phyloP scores from a whole-genome alignment of 2,113 vertebrate genomes.

The Malurus cyaneus region DNA sequence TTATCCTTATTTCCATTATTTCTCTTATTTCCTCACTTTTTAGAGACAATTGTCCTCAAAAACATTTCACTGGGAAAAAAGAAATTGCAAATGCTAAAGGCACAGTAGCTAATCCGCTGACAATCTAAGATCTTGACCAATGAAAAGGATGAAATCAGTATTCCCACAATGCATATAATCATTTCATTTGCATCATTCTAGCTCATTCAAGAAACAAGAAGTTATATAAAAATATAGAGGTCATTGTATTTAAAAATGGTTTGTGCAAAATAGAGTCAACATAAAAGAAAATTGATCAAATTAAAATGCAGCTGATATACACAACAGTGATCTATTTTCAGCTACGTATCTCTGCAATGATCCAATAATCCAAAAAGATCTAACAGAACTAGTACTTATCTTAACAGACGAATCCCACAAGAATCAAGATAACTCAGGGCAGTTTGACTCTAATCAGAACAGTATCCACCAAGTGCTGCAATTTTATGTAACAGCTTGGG shows the following conservation, averaged over 20 bases:
- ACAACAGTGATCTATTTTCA: constrained; percentile 8
- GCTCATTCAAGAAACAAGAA: background rate
- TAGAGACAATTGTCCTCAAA: background rate
- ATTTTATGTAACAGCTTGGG: background rate
- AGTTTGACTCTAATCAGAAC: background rate
- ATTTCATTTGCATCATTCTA: background rate
- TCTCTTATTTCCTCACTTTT: background rate
- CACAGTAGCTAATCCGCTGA: background rate
- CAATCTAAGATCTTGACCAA: background rate
- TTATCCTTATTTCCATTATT: background rate
- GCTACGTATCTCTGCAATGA: background rate
- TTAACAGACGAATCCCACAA: constrained; percentile 5
- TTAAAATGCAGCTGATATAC: background rate
- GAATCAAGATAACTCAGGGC: constrained; percentile 10
- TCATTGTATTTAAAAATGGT: background rate
- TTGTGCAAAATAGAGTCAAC: background rate
- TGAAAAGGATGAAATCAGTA: background rate
- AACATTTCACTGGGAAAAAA: background rate
- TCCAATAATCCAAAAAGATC: constrained; percentile 23
- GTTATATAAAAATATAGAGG: background rate
- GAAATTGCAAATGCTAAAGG: background rate
- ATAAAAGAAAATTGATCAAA: background rate
- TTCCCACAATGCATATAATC: background rate
- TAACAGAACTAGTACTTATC: background rate
- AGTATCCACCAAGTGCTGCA: background rate